Percentiles rank a stretch among this genome's conserved stretches.
Conservation (phyloP, 2,888 invertebrate species). For the Andrena chrysosceles region DNA sequence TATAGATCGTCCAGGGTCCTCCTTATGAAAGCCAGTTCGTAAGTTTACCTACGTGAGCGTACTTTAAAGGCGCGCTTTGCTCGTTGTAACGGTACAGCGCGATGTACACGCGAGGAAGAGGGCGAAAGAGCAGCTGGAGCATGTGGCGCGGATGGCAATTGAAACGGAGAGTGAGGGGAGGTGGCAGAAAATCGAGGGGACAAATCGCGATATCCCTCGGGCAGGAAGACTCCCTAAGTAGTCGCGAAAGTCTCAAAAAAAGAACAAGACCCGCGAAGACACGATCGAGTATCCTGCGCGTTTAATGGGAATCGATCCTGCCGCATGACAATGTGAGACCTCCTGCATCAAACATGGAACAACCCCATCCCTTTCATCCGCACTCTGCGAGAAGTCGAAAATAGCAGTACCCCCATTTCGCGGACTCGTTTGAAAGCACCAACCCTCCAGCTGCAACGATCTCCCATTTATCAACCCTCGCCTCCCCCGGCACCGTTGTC, state of each 20-base stretch:
- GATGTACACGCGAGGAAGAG: conserved; percentile 29
- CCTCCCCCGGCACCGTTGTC: not conserved
- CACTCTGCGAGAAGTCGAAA: not conserved
- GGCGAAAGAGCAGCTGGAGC: conserved; percentile 25
- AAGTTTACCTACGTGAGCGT: conserved; percentile 72
- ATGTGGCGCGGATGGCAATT: conserved; percentile 22
- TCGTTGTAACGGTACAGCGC: conserved; percentile 67
- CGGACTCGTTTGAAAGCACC: not conserved
- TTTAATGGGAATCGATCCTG: not conserved
- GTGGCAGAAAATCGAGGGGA: conserved; percentile 16
- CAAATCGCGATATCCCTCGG: not conserved
- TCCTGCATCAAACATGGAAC: not conserved
- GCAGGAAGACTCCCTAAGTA: not conserved
- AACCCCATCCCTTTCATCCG: not conserved
- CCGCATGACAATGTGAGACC: not conserved
- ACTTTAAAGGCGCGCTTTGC: conserved; percentile 62
- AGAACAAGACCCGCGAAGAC: not conserved
- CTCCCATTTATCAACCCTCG: conserved; percentile 7
- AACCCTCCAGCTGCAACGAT: not conserved
- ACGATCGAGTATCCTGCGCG: not conserved
- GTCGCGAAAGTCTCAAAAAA: not conserved
- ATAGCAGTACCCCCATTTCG: not conserved
- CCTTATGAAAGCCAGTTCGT: conserved; percentile 63
- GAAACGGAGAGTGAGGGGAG: conserved; percentile 38
- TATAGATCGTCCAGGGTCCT: conserved; percentile 48